These are phyloP conservation scores for Meloidogyne exigua DNA, from an alignment of 1,140 invertebrate species.

Conservation along the genomic window DNA sequence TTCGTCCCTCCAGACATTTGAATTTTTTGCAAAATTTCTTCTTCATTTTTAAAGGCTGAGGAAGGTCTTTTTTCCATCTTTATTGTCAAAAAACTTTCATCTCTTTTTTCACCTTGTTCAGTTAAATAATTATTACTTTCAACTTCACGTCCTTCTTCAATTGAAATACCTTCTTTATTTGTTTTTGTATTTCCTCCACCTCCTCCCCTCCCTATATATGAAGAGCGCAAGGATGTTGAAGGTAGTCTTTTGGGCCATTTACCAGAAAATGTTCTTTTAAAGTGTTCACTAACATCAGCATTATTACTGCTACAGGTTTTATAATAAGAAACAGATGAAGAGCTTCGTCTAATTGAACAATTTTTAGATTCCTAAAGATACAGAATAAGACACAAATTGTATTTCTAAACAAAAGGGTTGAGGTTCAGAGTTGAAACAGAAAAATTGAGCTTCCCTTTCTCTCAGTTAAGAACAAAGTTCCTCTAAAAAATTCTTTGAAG, in stretches of 20 bases:
- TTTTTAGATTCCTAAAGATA: neutral
- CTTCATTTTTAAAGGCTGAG: neutral
- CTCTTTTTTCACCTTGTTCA: neutral
- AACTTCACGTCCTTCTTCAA: neutral
- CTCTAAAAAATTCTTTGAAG: too few relatives aligned
- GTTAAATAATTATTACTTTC: neutral
- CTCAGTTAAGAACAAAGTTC: too few relatives aligned
- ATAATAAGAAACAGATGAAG: conserved; percentile 24
- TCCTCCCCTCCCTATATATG: neutral
- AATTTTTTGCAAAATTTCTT: neutral
- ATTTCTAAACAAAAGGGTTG: too few relatives aligned
- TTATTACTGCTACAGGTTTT: conserved; percentile 5
- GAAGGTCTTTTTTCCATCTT: neutral
- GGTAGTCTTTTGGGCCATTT: conserved; percentile 19
- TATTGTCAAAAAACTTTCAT: neutral
- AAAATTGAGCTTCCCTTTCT: too few relatives aligned
- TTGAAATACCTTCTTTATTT: neutral
- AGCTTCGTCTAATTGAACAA: conserved; percentile 11
- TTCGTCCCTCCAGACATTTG: neutral
- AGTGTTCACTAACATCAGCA: conserved; percentile 23
- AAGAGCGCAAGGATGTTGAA: conserved; percentile 8
- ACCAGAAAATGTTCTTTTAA: conserved; percentile 24
- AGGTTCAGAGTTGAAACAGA: too few relatives aligned
- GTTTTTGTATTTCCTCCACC: neutral
- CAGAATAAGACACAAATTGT: too few relatives aligned